Percentiles rank a stretch among this genome's conserved stretches.
phyloP scores from a whole-genome alignment of 92 coral and sea anemone genomes.

The Nematostella vectensis region DNA sequence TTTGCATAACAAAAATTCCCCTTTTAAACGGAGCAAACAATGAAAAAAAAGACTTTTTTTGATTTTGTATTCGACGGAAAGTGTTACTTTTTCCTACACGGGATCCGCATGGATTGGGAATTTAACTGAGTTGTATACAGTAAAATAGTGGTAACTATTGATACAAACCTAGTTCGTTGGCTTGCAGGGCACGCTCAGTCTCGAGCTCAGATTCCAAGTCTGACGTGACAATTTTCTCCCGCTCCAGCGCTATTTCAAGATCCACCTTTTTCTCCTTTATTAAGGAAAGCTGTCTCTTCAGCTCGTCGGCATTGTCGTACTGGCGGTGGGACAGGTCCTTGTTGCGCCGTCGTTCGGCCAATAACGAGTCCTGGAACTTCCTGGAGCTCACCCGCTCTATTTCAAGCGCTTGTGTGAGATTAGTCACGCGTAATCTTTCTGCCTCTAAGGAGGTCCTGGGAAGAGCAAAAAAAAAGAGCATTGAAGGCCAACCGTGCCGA shows the following conservation, averaged over 20 bases:
- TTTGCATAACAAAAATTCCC: too few species aligned
- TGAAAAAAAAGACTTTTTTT: too few species aligned
- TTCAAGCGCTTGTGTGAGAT: slow-evolving; percentile 78
- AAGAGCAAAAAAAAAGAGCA: neutral
- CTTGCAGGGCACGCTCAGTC: slow-evolving; percentile 56
- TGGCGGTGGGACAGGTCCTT: slow-evolving; percentile 65
- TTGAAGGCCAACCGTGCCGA: neutral
- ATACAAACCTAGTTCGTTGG: slow-evolving; percentile 50
- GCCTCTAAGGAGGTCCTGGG: slow-evolving; percentile 85
- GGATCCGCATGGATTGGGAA: too few species aligned
- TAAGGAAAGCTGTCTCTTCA: slow-evolving; percentile 46
- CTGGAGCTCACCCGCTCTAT: slow-evolving; percentile 80
- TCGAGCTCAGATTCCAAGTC: slow-evolving; percentile 68
- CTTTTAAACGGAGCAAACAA: too few species aligned
- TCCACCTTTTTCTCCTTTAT: slow-evolving; percentile 57
- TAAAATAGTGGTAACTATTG: too few species aligned
- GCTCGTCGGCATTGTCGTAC: slow-evolving; percentile 45
- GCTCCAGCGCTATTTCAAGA: slow-evolving; percentile 52
- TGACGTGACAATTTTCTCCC: slow-evolving; percentile 52
- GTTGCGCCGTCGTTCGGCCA: slow-evolving; percentile 57
- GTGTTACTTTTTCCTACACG: too few species aligned
- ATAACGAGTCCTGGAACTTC: slow-evolving; percentile 77
- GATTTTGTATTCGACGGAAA: too few species aligned
- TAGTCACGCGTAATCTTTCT: slow-evolving; percentile 74
- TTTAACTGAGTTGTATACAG: too few species aligned